Evolutionary conservation across 1,140 invertebrate genomes (phyloP).

Genomic region (Neuroterus valhalla): DNA sequence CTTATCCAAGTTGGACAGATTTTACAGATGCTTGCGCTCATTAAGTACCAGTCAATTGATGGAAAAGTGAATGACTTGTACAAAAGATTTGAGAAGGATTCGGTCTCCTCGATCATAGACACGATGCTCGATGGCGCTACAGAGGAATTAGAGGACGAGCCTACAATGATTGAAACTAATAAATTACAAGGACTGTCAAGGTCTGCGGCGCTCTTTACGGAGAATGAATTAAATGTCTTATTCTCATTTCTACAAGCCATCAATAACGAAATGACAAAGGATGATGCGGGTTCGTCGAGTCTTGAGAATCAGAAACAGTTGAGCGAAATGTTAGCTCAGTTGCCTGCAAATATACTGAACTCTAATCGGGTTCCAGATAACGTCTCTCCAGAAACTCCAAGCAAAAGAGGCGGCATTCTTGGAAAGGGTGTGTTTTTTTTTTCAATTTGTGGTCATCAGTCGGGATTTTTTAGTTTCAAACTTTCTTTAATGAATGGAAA

Average conservation of each 20-base stretch:
- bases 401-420: conserved; percentile 61
- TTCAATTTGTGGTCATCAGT: conserved; percentile 17
- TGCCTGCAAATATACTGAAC: conserved; percentile 56
- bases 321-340: conserved; percentile 64
- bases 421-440: conserved; percentile 65
- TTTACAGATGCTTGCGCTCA: conserved; percentile 91
- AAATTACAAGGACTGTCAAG: conserved; percentile 79
- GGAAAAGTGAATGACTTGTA: conserved; percentile 84
- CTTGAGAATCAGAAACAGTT: conserved; percentile 63
- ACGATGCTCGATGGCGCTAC: conserved; percentile 79
- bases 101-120: conserved; percentile 84
- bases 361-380: conserved; percentile 57
- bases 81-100: conserved; percentile 85
- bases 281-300: conserved; percentile 18
- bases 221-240: conserved; percentile 80
- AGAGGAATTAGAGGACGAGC: conserved; percentile 76
- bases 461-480: background rate
- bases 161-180: conserved; percentile 76
- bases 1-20: conserved; percentile 94
- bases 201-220: conserved; percentile 81
- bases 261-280: conserved; percentile 44
- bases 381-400: conserved; percentile 58
- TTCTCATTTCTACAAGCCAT: conserved; percentile 75
- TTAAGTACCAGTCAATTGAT: conserved; percentile 87
- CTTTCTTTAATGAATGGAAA: background rate